Evolutionary conservation across 2,113 vertebrate species (phyloP).

Genomic region (Antigone vipio): DNA sequence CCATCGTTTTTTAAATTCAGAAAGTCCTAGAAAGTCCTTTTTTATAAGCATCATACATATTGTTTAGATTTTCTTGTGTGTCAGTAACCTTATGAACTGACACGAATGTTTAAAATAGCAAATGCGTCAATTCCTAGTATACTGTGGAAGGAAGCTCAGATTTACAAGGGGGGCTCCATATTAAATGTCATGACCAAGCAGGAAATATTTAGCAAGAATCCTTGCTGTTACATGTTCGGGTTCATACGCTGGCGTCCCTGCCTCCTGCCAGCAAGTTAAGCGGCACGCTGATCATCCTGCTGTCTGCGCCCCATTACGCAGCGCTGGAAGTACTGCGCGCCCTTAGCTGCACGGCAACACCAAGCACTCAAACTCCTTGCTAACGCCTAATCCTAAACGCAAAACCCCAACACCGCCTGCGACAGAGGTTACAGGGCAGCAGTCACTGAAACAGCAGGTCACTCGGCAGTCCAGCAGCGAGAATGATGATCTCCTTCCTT

Average conservation of each 20-base stretch:
- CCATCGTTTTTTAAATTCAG: not conserved
- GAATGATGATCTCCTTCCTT: not conserved
- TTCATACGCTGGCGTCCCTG: fast-evolving
- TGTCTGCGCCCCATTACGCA: not conserved
- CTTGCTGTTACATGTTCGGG: fast-evolving
- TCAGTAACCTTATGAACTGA: not conserved
- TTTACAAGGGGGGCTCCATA: not conserved
- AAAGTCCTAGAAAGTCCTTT: not conserved
- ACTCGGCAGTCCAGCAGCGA: not conserved
- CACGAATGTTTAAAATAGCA: not conserved
- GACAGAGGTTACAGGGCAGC: not conserved
- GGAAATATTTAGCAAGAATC: not conserved
- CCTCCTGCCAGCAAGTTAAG: not conserved
- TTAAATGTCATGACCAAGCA: fast-evolving
- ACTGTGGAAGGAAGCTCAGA: not conserved
- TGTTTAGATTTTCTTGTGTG: not conserved
- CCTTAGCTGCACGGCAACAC: fast-evolving
- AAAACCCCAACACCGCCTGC: fast-evolving
- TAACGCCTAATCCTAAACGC: fast-evolving
- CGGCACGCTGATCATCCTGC: not conserved
- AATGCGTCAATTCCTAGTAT: fast-evolving
- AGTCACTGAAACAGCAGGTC: not conserved
- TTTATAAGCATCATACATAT: fast-evolving
- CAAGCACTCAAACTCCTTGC: fast-evolving
- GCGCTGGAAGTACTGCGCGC: fast-evolving